Base-by-base conservation (phyloP, 35 echinoderm and acorn worm species). In the Ophioderma brevispina region DNA sequence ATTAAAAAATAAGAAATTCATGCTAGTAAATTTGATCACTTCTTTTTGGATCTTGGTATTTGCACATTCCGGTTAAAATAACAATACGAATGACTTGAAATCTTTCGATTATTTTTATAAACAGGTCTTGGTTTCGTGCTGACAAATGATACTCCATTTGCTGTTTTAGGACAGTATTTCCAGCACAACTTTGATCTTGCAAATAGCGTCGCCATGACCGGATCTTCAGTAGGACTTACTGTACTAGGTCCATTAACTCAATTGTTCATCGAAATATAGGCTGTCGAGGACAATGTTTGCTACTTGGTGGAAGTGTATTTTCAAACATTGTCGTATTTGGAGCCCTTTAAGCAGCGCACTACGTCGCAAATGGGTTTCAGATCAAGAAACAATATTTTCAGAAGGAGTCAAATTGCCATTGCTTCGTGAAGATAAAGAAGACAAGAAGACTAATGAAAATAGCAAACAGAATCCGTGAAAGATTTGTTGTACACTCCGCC, bases 241-340 rank as follows among this genome's bases (percentile, higher is more conserved):
- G 1, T 64, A 31, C 39, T 89, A 32, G 80, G 87, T 13, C 75
- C 87, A 25, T 50, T 94, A 31, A 55, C 81, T 32, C 80, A 94
- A 39, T 90, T 84, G 6, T 40, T 94, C 1, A 6, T 84, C 0
- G 87, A 64, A 35, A 64, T 37, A 35, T 94, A 94, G 87, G 92
- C 23, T 94, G 92, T 87, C 78, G 81, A 18, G 92, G 92, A 35
- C 92, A 0, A 94, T 94, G 64, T n/a, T 36, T 84, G 40, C 70
- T 94, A 10, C 21, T 94, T 37, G 80, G 87, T n/a, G 92, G 78
- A 42, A 21, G 77, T 0, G 39, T 50, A 28, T 18, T 75, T 15
- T 35, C n/a, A n/a, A n/a, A 83, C 23, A 77, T 90, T 13, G 39
- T n/a, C 31, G 17, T 82, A 32, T 38, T 90, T 30, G 89, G 49